Conservation (phyloP, 1,140 invertebrate genomes). For the Spodoptera litura region DNA sequence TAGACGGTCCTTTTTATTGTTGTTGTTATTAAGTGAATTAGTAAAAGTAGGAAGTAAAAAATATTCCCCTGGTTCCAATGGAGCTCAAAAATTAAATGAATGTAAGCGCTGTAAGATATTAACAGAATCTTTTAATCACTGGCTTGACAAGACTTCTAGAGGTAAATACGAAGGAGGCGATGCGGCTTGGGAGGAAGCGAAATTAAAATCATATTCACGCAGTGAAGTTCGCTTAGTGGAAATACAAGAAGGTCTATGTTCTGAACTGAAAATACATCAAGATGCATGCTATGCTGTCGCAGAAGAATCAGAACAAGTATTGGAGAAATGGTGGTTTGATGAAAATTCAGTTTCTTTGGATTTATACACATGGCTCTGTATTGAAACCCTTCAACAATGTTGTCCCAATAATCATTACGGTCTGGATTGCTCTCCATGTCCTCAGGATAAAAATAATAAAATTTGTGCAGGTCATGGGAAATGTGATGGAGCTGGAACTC, state of each 20-base stretch:
- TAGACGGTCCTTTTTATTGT: slow-evolving; percentile 31
- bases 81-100: slow-evolving; percentile 57
- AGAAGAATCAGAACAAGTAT: slow-evolving; percentile 92
- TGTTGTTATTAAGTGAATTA: slow-evolving; percentile 43
- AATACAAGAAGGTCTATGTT: slow-evolving; percentile 95
- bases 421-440: slow-evolving; percentile 92
- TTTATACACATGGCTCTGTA: slow-evolving; percentile 93
- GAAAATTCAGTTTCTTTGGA: slow-evolving; percentile 89
- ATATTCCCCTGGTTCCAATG: slow-evolving; percentile 9
- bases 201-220: slow-evolving; percentile 93
- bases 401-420: slow-evolving; percentile 96
- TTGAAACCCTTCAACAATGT: slow-evolving; percentile 93
- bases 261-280: slow-evolving; percentile 79
- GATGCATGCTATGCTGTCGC: slow-evolving; percentile 95
- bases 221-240: slow-evolving; percentile 97
- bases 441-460: slow-evolving; percentile 90
- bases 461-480: slow-evolving; percentile 95
- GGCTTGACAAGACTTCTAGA: slow-evolving; percentile 93
- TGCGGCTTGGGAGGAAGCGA: slow-evolving; percentile 98
- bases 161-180: slow-evolving; percentile 99
- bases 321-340: slow-evolving; percentile 97
- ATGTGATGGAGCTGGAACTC: slow-evolving; percentile 97
- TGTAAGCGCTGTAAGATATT: slow-evolving; percentile 74
- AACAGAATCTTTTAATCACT: slow-evolving; percentile 74
- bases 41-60: slow-evolving; percentile 47